Conservation (phyloP, 2,113 vertebrate species). For the Petrocephalus zakoni region DNA sequence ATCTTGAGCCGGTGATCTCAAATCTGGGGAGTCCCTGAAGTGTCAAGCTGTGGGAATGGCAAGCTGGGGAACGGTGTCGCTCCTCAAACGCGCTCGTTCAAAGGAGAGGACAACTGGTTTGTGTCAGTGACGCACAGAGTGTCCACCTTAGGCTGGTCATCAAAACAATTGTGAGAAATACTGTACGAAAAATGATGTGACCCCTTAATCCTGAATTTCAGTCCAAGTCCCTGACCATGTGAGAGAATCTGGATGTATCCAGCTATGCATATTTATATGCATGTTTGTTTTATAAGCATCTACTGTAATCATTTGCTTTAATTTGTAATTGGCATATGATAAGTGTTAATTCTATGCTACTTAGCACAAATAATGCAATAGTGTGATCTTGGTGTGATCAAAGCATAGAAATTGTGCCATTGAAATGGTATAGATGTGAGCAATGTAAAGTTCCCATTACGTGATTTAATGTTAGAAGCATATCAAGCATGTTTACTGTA, state of each 20-base stretch:
- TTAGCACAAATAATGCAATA: background rate
- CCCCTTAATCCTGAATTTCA: background rate
- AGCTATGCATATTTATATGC: background rate
- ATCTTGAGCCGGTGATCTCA: background rate
- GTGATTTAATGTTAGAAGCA: background rate
- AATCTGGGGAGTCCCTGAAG: background rate
- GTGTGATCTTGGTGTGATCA: background rate
- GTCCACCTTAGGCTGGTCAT: background rate
- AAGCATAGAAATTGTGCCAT: background rate
- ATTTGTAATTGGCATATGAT: background rate
- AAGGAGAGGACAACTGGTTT: background rate
- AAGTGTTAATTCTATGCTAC: background rate
- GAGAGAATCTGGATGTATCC: background rate
- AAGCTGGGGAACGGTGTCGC: background rate
- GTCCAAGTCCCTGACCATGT: background rate
- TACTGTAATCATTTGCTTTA: background rate
- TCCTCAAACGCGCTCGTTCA: background rate
- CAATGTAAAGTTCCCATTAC: background rate
- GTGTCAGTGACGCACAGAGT: background rate
- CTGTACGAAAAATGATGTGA: background rate
- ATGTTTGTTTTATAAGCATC: background rate
- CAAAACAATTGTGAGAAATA: background rate
- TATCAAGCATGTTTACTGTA: background rate
- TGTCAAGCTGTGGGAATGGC: background rate
- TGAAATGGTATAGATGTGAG: background rate